phyloP scores from a whole-genome alignment of 2,797 vertebrate species.

The Bovichtus variegatus region DNA sequence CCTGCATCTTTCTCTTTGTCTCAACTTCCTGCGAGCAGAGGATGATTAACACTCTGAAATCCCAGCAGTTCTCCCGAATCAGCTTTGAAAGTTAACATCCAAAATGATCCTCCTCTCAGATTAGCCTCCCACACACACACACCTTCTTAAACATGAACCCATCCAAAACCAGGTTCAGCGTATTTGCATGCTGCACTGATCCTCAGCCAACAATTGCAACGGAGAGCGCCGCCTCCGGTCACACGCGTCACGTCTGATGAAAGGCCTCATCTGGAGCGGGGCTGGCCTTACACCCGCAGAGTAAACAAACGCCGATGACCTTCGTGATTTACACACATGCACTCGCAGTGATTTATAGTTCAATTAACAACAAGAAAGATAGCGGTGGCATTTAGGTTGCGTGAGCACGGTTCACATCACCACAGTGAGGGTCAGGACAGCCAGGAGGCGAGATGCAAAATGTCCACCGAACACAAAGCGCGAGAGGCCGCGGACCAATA shows the following conservation, averaged over 20 bases:
- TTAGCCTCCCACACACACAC: conserved; percentile 24
- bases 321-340: conserved; percentile 38
- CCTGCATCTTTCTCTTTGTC: not conserved
- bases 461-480: conserved; percentile 26
- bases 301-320: conserved; percentile 70
- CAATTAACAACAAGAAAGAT: conserved; percentile 71
- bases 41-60: conserved; percentile 59
- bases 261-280: conserved; percentile 41
- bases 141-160: conserved; percentile 10
- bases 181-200: conserved; percentile 45
- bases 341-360: conserved; percentile 62
- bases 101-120: conserved; percentile 52
- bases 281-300: conserved; percentile 47
- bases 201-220: conserved; percentile 38
- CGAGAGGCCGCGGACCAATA: conserved; percentile 21
- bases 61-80: conserved; percentile 57
- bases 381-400: conserved; percentile 61
- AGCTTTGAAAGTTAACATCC: conserved; percentile 66
- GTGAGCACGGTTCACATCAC: conserved; percentile 56
- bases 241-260: conserved; percentile 65
- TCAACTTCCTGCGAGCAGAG: conserved; percentile 22
- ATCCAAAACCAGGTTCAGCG: conserved; percentile 4
- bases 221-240: conserved; percentile 55
- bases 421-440: conserved; percentile 30
- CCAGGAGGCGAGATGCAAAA: conserved; percentile 24